phyloP scores from a whole-genome alignment of 2,888 invertebrate genomes.

The Epirrhoe alternata region DNA sequence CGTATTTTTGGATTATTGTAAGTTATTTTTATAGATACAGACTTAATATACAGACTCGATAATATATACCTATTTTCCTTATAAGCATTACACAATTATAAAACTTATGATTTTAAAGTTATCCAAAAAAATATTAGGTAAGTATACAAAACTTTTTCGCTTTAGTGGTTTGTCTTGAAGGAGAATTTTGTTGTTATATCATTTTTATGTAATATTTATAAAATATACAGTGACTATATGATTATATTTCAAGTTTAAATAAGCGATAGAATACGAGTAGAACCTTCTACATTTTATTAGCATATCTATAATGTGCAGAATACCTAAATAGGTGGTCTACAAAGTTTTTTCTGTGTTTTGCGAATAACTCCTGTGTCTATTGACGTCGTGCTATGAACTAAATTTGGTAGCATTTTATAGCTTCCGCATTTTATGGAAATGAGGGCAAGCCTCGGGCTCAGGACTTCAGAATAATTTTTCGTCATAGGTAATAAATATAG shows the following conservation, averaged over 20 bases:
- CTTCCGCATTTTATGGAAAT: constrained; percentile 78
- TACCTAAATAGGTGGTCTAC: not conserved
- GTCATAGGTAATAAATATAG: constrained; percentile 5
- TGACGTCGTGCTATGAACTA: constrained; percentile 60
- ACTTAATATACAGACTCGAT: no score
- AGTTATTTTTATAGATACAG: no score
- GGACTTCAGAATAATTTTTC: constrained; percentile 21
- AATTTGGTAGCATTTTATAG: constrained; percentile 70
- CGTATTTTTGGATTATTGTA: not conserved
- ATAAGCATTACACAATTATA: no score
- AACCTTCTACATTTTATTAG: not conserved
- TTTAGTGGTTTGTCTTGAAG: no score
- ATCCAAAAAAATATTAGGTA: no score
- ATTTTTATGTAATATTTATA: no score
- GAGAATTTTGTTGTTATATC: no score
- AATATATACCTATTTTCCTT: no score
- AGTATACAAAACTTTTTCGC: no score
- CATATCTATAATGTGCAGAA: not conserved
- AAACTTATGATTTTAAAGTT: no score
- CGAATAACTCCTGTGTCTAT: constrained; percentile 40
- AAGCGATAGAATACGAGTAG: not conserved
- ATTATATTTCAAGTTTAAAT: not conserved
- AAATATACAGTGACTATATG: no score
- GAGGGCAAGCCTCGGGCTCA: constrained; percentile 45
- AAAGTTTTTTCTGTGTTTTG: constrained; percentile 14